Conservation (phyloP, 2,888 invertebrate species). For the Ectemnius continuus region DNA sequence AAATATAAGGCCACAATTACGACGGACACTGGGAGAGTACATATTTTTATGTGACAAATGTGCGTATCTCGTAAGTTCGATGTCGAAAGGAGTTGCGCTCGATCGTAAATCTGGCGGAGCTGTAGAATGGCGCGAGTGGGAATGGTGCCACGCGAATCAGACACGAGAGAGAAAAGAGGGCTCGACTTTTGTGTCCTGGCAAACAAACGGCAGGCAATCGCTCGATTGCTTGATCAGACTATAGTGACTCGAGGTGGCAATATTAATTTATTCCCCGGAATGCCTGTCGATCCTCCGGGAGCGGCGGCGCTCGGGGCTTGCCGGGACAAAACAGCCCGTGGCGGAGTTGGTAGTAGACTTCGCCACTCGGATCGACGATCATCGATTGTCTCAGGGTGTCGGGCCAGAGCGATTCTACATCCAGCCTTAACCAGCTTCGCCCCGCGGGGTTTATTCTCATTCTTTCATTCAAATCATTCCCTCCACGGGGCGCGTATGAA, state of each 20-base stretch:
- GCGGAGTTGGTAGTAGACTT: constrained; percentile 6
- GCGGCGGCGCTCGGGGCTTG: neutral
- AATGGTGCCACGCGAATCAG: neutral
- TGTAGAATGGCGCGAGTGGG: too few species aligned
- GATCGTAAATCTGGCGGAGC: too few species aligned
- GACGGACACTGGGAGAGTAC: too few species aligned
- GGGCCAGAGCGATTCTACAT: constrained; percentile 48
- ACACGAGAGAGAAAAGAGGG: constrained; percentile 14
- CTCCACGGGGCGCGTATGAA: too few species aligned
- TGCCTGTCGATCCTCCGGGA: constrained; percentile 50
- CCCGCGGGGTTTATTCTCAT: constrained; percentile 34
- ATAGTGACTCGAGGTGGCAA: constrained; percentile 66
- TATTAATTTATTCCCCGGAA: constrained; percentile 66
- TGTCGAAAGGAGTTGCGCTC: too few species aligned
- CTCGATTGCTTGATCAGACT: constrained; percentile 62
- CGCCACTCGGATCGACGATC: constrained; percentile 55
- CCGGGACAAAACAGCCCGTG: neutral
- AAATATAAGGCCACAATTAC: too few species aligned
- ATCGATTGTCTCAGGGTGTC: constrained; percentile 51
- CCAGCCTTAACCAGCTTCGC: constrained; percentile 49
- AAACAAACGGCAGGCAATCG: constrained; percentile 61
- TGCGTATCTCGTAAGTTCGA: too few species aligned
- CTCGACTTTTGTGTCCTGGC: constrained; percentile 49
- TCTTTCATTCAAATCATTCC: too few species aligned
- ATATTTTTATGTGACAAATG: too few species aligned